phyloP scores from a whole-genome alignment of 1,140 invertebrate species.

The Eumaeus atala region DNA sequence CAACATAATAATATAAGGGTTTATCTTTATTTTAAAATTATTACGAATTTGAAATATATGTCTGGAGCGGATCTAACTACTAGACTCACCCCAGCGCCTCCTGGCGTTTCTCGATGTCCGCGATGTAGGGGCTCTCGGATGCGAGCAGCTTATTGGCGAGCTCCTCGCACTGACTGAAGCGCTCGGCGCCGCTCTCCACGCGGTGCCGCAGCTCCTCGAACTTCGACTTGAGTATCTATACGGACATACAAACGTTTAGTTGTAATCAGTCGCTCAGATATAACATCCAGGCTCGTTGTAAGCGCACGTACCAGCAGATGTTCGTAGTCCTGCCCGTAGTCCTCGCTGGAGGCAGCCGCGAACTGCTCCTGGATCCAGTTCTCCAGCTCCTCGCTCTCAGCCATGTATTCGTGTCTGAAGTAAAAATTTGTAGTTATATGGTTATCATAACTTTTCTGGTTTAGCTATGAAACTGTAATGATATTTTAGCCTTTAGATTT shows the following conservation, averaged over 20 bases:
- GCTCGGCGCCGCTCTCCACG: conserved; percentile 92
- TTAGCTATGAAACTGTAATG: too few relatives aligned
- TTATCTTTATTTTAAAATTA: too few relatives aligned
- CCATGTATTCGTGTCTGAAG: conserved; percentile 90
- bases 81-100: conserved; percentile 86
- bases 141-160: conserved; percentile 92
- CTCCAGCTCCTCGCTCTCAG: conserved; percentile 93
- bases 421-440: too few relatives aligned
- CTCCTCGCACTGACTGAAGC: conserved; percentile 94
- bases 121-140: conserved; percentile 90
- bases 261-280: too few relatives aligned
- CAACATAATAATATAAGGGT: too few relatives aligned
- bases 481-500: too few relatives aligned
- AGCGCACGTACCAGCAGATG: conserved; percentile 84
- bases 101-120: conserved; percentile 90
- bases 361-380: conserved; percentile 96
- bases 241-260: too few relatives aligned
- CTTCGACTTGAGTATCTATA: conserved; percentile 88
- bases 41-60: not conserved
- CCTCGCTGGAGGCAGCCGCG: conserved; percentile 91
- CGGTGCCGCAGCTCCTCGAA: conserved; percentile 96
- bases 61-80: not conserved
- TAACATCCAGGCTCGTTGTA: not conserved
- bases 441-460: too few relatives aligned
- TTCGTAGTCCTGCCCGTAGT: conserved; percentile 98